These are phyloP conservation scores for Camponotus floridanus DNA, from an alignment of 1,140 invertebrate species.

Conservation along the genomic window DNA sequence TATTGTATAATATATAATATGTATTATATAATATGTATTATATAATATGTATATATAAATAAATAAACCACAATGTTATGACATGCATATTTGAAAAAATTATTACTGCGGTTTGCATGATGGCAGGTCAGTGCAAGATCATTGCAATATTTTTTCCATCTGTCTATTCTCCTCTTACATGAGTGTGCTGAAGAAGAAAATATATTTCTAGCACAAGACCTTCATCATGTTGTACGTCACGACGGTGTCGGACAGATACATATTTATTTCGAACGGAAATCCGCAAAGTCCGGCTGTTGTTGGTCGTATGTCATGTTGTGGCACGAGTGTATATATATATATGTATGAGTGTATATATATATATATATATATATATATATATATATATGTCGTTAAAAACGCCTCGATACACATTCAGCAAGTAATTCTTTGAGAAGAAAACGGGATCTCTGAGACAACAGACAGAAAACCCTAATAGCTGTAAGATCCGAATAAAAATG, in stretches of 20 bases:
- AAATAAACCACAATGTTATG: background rate
- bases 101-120: background rate
- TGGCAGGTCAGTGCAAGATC: background rate
- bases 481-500: constrained; percentile 18
- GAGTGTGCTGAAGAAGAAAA: constrained; percentile 19
- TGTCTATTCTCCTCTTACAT: background rate
- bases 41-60: too few species aligned
- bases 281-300: constrained; percentile 69
- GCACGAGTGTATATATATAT: constrained; percentile 14
- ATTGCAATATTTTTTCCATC: constrained; percentile 7
- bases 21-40: too few species aligned
- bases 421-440: constrained; percentile 45
- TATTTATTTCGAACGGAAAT: constrained; percentile 76
- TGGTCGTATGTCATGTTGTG: constrained; percentile 71
- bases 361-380: background rate
- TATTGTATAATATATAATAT: too few species aligned
- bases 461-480: constrained; percentile 41
- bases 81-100: background rate
- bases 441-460: background rate
- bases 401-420: constrained; percentile 30
- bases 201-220: constrained; percentile 29
- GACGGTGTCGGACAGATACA: constrained; percentile 63
- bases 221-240: constrained; percentile 58
- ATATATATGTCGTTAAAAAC: constrained; percentile 27
- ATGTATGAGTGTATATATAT: constrained; percentile 1